A percentile compares a stretch with the other conserved stretches of the same genome.
These are phyloP conservation scores for Corydoras sp. DNA, from an alignment of 2,113 vertebrate species.

Conservation along the genomic window DNA sequence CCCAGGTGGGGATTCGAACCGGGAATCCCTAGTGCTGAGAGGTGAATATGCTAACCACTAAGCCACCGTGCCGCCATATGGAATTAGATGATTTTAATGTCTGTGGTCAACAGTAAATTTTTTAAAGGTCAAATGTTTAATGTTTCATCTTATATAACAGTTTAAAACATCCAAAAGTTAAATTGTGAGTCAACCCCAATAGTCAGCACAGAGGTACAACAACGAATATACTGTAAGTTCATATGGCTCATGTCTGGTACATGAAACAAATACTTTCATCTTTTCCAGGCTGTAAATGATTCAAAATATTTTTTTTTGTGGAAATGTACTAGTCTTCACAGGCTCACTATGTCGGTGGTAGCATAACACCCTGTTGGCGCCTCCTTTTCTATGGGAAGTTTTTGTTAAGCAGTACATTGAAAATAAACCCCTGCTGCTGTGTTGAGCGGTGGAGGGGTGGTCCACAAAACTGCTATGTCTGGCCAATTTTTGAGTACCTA, in stretches of 20 bases:
- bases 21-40: too few relatives aligned
- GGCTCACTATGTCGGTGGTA: background rate
- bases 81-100: constrained; percentile 37
- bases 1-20: too few relatives aligned
- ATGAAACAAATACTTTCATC: background rate
- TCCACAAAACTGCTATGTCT: constrained; percentile 40
- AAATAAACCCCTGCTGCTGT: constrained; percentile 35
- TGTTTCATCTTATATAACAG: too few relatives aligned
- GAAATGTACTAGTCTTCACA: background rate
- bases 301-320: too few relatives aligned
- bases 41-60: too few relatives aligned
- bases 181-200: too few relatives aligned
- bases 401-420: constrained; percentile 30
- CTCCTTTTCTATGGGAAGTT: constrained; percentile 30
- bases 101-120: constrained; percentile 43
- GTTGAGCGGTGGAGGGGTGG: constrained; percentile 42
- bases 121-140: constrained; percentile 4
- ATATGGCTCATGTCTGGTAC: constrained; percentile 40
- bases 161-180: too few relatives aligned
- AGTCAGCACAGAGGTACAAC: too few relatives aligned
- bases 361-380: constrained; percentile 26
- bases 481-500: constrained; percentile 42
- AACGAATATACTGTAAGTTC: too few relatives aligned
- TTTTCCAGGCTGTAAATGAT: too few relatives aligned
- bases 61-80: too few relatives aligned